Base-by-base conservation (phyloP, 1,140 invertebrate species). In the Saccostrea glomerata region DNA sequence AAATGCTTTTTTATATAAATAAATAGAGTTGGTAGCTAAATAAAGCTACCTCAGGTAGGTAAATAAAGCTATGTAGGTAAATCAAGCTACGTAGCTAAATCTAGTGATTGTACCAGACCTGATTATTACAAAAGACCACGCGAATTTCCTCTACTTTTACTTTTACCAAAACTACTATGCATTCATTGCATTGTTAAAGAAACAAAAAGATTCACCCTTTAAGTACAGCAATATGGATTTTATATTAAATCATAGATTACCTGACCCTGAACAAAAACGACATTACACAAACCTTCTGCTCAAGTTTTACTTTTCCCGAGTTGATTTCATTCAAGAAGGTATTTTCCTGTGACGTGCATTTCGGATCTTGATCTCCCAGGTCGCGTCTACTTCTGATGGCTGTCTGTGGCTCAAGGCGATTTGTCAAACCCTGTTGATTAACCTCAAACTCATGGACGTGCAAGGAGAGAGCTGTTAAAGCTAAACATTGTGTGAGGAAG, bases 311-410 rank as follows among this genome's bases (percentile, higher is more conserved):
- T 36, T 77, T 77, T 13, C 70, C 70, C 12, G 70, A 77, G 30
- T 77, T 77, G 25, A 77, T 25, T 36, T 77, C 70, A 25, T 40
- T 23, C 70, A 77, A 77, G 15, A 77, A 77, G 13, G 13, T 77
- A 9, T 25, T 15, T 25, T 77, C 70, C 70, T 77, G 70, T 13
- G 13, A 9, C 30, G 30, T 11, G 70, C 70, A 77, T 15, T 2
- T 25, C 5, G 25, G 13, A 77, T 77, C 70, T 77, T 7, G 13
- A 77, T 77, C 70, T 77, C 25, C 23, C 0, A 77, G 2, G 70
- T 77, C 70, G 30, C 70, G 70, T 13, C 70, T 77, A 12, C 70
- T 77, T 25, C 70, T 77, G 70, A 77, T 77, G 70, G 25, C 25
- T 5, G 11, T 13, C 25, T 77, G 23, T 30, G 11, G 30, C 12